A percentile compares a stretch with the other conserved stretches of the same genome.
Conservation (phyloP, 2,113 vertebrate species). For the Tonatia bakeri region DNA sequence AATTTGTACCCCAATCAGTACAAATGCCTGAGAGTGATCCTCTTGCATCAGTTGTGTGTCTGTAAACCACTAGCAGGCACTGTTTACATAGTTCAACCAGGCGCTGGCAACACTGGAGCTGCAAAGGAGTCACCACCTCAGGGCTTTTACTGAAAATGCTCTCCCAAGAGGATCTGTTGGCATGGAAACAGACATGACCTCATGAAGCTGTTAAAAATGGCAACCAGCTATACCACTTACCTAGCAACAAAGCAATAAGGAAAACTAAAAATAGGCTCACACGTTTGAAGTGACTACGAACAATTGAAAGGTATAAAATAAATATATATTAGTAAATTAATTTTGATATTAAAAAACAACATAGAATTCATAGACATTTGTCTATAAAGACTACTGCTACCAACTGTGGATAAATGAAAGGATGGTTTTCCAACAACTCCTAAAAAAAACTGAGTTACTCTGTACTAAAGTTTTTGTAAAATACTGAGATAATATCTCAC, state of each 20-base stretch:
- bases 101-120: constrained; percentile 93
- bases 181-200: constrained; percentile 73
- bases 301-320: constrained; percentile 44
- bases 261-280: constrained; percentile 48
- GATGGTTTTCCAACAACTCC: background rate
- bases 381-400: background rate
- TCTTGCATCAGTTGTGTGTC: constrained; percentile 90
- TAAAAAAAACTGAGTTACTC: background rate
- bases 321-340: constrained; percentile 60
- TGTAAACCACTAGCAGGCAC: constrained; percentile 96
- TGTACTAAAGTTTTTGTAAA: background rate
- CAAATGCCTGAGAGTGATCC: constrained; percentile 87
- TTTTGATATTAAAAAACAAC: constrained; percentile 50
- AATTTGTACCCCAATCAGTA: constrained; percentile 92
- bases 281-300: constrained; percentile 38
- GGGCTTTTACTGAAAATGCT: constrained; percentile 91
- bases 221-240: constrained; percentile 60
- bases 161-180: constrained; percentile 93
- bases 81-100: constrained; percentile 96
- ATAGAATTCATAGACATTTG: background rate
- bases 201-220: constrained; percentile 58
- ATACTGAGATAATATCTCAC: constrained; percentile 3
- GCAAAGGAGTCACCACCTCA: constrained; percentile 89
- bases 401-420: background rate
- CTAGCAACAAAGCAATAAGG: constrained; percentile 57